Evolutionary conservation across 2,113 vertebrate genomes (phyloP).

Genomic region (Trichechus manatus): DNA sequence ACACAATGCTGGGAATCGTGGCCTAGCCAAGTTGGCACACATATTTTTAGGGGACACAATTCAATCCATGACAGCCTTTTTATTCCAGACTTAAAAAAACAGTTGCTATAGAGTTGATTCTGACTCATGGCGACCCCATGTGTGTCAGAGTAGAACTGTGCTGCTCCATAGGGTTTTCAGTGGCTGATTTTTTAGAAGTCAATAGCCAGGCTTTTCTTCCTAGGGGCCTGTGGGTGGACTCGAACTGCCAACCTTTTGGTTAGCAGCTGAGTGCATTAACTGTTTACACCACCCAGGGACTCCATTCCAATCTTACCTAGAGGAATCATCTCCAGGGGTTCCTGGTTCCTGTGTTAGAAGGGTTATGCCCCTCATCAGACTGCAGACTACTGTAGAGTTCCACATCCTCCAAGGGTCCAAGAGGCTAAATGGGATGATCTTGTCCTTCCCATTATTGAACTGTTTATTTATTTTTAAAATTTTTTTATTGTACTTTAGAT

Average conservation of each 20-base stretch:
- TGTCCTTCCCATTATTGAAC: neutral
- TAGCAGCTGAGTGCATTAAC: neutral
- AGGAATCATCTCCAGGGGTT: neutral
- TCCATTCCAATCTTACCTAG: neutral
- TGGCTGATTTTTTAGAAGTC: neutral
- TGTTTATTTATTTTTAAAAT: neutral
- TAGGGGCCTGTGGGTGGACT: neutral
- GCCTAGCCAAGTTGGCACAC: too few species aligned
- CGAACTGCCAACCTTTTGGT: neutral
- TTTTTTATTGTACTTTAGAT: too few species aligned
- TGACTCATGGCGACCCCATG: neutral
- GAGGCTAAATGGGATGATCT: neutral
- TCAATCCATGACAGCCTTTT: neutral
- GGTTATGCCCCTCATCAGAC: neutral
- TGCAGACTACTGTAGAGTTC: neutral
- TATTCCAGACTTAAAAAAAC: neutral
- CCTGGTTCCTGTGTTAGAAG: neutral
- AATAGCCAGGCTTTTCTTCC: neutral
- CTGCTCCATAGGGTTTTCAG: neutral
- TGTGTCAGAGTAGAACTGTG: neutral
- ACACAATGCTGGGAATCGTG: too few species aligned
- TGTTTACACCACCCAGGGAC: too few species aligned
- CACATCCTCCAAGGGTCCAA: neutral
- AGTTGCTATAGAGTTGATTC: neutral
- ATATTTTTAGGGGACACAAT: too few species aligned